These are phyloP conservation scores for Crenichthys baileyi DNA, from an alignment of 2,797 vertebrate species.

Conservation along the genomic window DNA sequence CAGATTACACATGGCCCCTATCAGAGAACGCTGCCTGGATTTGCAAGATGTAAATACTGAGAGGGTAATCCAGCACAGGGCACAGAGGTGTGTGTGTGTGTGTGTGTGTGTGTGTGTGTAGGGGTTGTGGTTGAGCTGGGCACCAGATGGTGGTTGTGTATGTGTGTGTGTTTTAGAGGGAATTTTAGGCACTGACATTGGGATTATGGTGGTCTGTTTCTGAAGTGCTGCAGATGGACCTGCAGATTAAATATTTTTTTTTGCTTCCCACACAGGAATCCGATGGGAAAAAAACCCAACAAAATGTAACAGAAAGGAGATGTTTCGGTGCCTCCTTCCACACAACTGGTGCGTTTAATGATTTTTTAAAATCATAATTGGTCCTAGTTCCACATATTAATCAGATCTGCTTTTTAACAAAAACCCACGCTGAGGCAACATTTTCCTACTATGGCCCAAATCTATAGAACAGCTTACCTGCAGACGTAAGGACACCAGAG, in stretches of 20 bases:
- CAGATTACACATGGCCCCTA: slow-evolving; percentile 80
- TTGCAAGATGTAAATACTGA: slow-evolving; percentile 80
- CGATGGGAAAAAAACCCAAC: slow-evolving; percentile 36
- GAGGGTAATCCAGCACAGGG: slow-evolving; percentile 71
- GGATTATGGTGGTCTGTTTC: slow-evolving; percentile 64
- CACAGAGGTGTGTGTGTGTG: slow-evolving; percentile 3
- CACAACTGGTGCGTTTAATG: neutral
- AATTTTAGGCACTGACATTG: slow-evolving; percentile 56
- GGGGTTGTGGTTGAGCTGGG: slow-evolving; percentile 21
- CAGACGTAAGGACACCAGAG: no score
- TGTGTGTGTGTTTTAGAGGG: slow-evolving; percentile 23
- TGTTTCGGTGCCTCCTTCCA: neutral
- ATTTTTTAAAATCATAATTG: neutral
- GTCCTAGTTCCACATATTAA: neutral
- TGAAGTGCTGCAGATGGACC: slow-evolving; percentile 54
- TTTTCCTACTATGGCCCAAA: neutral
- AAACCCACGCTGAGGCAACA: neutral
- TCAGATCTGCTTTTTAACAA: neutral
- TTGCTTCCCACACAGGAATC: slow-evolving; percentile 41
- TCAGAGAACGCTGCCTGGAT: slow-evolving; percentile 69
- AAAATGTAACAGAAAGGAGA: slow-evolving; percentile 7
- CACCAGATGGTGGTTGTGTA: slow-evolving; percentile 62
- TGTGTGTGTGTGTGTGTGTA: no score
- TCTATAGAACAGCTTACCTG: neutral
- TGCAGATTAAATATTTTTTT: slow-evolving; percentile 19